Evolutionary conservation across 1,140 invertebrate genomes (phyloP).

Genomic region (Calephelis nemesis): DNA sequence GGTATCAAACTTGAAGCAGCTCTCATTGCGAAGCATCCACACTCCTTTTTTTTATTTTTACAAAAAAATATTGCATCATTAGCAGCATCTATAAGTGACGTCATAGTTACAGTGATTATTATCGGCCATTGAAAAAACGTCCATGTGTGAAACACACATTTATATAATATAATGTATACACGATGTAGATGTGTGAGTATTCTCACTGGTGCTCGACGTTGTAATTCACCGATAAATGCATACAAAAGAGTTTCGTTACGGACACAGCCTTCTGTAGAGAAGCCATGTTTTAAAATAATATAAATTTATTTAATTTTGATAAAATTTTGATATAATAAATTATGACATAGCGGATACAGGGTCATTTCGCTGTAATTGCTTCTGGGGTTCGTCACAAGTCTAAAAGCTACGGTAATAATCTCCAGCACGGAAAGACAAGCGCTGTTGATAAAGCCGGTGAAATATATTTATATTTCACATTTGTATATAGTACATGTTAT

Average conservation of each 20-base stretch:
- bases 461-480: no score
- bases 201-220: constrained; percentile 57
- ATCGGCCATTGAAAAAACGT: constrained; percentile 10
- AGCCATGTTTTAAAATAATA: constrained; percentile 10
- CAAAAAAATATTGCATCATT: no score
- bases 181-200: constrained; percentile 26
- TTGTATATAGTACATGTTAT: no score
- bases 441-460: no score
- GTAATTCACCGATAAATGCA: constrained; percentile 78
- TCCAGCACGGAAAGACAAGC: no score
- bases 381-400: no score
- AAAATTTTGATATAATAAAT: not conserved
- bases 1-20: no score
- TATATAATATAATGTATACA: constrained; percentile 13
- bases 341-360: no score
- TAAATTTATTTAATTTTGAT: constrained; percentile 22
- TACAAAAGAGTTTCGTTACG: constrained; percentile 69
- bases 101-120: not conserved
- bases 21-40: no score
- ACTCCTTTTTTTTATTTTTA: no score
- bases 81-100: no score
- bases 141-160: not conserved
- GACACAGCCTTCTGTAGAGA: constrained; percentile 45
- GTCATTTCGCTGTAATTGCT: not conserved
- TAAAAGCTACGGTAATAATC: no score